Base-by-base conservation (phyloP, 2,797 vertebrate genomes). In the Micropoecilia bifurca region DNA sequence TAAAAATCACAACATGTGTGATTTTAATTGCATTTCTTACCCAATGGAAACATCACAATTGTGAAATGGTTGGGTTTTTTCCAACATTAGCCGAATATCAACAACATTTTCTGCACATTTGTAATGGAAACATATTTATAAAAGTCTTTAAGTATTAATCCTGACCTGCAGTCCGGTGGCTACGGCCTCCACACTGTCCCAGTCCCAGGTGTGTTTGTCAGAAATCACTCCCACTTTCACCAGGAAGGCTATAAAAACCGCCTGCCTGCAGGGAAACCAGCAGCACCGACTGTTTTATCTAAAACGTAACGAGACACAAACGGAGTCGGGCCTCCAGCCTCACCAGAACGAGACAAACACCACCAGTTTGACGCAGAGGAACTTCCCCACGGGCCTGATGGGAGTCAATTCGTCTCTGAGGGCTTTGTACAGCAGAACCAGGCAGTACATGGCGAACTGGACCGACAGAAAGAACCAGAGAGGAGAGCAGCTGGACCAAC, bases 301-400 rank as follows among this genome's bases (percentile, higher is more conserved):
- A 22, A 25, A 2, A 6, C 55, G 12, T 4, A 13, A 16, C n/a
- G 2, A 20, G 28, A 13, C 22, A 8, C 48, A 7, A 2, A 41
- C 1, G 6, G 16, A 22, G 1, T 36, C 5, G 13, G 53, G 45
- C 45, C 28, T 46, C 28, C 7, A 1, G 61, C 13, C 85, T 96
- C 93, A 99, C 98, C 97, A 99, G 93, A 99, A 99, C 39, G 98
- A 99, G 88, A 98, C 97, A 84, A 99, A 99, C 82, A 99, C 97
- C 1, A 99, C 98, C 91, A 99, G 95, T 91, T 99, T 99, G 91
- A 99, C 97, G 86, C 97, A 99, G 39, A 99, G 96, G 92, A 99
- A 99, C 89, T 99, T 99, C 50, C 98, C 97, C 87, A 97, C 97
- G 6, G 98, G 98, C 77, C 95, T 96, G 93, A 99, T 98, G 61